phyloP scores from a whole-genome alignment of 92 coral and sea anemone species.

The Zoanthus gigantus region DNA sequence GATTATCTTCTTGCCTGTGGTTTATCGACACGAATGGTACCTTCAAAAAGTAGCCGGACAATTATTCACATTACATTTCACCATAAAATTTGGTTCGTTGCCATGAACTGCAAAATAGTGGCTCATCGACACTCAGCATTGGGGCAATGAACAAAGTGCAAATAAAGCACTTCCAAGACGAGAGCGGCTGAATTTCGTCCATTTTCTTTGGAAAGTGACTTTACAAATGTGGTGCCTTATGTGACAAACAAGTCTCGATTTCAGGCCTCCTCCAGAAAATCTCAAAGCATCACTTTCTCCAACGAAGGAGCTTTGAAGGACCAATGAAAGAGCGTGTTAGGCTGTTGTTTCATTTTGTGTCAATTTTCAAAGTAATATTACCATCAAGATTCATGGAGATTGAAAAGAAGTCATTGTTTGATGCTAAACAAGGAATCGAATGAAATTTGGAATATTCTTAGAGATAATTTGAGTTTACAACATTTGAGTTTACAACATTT shows the following conservation, averaged over 20 bases:
- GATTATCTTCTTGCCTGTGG: constrained; percentile 1
- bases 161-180: neutral
- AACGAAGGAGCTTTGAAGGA: neutral
- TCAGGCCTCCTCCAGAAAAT: constrained; percentile 4
- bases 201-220: neutral
- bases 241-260: constrained; percentile 6
- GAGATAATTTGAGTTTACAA: neutral
- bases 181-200: neutral
- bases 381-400: constrained; percentile 3
- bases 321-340: neutral
- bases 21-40: constrained; percentile 2
- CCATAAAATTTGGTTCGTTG: constrained; percentile 7
- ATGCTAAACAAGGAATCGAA: constrained; percentile 7
- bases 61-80: neutral
- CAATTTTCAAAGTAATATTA: neutral
- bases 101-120: constrained; percentile 3
- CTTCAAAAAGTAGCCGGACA: neutral
- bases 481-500: neutral
- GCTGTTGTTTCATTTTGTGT: neutral
- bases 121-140: neutral
- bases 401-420: constrained; percentile 9
- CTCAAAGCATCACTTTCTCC: neutral
- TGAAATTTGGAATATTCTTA: neutral
- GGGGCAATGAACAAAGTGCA: neutral
- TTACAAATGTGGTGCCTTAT: constrained; percentile 1